A percentile compares a stretch with the other conserved stretches of the same genome.
These are phyloP conservation scores for Helicolenus hilgendorfi DNA, from an alignment of 2,797 vertebrate species.

Conservation along the genomic window DNA sequence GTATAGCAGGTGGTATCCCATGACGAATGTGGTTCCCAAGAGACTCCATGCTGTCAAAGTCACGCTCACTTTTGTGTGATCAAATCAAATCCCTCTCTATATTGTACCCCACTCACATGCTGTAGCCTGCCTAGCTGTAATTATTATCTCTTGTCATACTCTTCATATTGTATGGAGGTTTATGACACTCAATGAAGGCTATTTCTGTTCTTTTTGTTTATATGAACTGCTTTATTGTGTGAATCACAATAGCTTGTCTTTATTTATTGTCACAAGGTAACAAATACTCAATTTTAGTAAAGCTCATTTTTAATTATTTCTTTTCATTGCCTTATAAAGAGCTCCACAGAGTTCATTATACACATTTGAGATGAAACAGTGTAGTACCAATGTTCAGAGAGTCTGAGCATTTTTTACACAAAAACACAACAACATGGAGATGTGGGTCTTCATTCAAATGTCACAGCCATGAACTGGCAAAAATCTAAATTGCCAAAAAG, in stretches of 20 bases:
- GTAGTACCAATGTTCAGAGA: not conserved
- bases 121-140: not conserved
- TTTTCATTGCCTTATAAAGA: not conserved
- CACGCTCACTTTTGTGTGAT: not conserved
- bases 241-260: not conserved
- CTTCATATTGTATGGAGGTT: not conserved
- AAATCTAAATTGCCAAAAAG: not conserved
- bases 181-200: not conserved
- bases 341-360: not conserved
- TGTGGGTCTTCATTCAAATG: not conserved
- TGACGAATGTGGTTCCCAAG: not conserved
- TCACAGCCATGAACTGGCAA: not conserved
- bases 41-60: not conserved
- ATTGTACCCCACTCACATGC: not conserved
- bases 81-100: not conserved
- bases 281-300: not conserved
- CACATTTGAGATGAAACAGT: not conserved
- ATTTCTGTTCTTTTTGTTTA: not conserved
- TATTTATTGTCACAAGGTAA: not conserved
- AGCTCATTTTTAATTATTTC: not conserved
- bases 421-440: not conserved
- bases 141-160: not conserved
- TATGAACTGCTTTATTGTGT: not conserved
- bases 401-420: not conserved
- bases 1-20: not conserved